phyloP scores from a whole-genome alignment of 2,888 invertebrate genomes.

The Andrena praecox region DNA sequence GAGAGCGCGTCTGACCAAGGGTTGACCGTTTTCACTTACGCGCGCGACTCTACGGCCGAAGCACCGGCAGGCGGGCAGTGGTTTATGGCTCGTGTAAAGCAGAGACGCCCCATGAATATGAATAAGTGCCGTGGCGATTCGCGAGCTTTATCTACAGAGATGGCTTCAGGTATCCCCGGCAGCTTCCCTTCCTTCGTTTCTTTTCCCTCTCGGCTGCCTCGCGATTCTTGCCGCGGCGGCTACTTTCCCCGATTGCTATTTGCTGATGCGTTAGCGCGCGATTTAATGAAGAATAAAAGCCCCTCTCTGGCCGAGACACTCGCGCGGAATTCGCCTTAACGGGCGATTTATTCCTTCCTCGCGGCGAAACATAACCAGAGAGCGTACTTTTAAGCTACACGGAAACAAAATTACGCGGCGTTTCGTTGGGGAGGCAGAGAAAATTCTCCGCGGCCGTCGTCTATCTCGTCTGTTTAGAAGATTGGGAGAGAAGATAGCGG shows the following conservation, averaged over 20 bases:
- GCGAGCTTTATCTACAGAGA: constrained; percentile 12
- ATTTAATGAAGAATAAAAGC: constrained; percentile 63
- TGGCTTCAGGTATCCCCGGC: constrained; percentile 11
- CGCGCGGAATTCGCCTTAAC: constrained; percentile 21
- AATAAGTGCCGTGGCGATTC: constrained; percentile 63
- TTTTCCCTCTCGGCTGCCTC: constrained; percentile 9
- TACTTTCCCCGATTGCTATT: constrained; percentile 67
- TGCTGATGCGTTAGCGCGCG: constrained; percentile 54
- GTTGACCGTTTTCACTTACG: constrained; percentile 60
- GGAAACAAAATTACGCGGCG: not conserved
- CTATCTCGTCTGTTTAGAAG: constrained; percentile 1
- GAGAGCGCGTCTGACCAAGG: constrained; percentile 40
- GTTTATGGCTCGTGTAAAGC: constrained; percentile 65
- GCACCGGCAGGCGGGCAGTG: constrained; percentile 28
- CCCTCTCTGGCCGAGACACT: not conserved
- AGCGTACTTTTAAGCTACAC: constrained; percentile 19
- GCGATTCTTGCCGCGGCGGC: constrained; percentile 38
- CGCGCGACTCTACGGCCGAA: constrained; percentile 49
- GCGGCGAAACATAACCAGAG: constrained; percentile 20
- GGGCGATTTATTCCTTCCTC: constrained; percentile 17
- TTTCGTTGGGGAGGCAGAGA: not conserved
- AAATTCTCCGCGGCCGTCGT: not conserved
- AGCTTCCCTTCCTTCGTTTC: not conserved
- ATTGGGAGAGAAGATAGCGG: not conserved
- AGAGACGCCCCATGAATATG: constrained; percentile 66